Conservation (phyloP, 1,140 invertebrate species). For the Drosophila takahashii region DNA sequence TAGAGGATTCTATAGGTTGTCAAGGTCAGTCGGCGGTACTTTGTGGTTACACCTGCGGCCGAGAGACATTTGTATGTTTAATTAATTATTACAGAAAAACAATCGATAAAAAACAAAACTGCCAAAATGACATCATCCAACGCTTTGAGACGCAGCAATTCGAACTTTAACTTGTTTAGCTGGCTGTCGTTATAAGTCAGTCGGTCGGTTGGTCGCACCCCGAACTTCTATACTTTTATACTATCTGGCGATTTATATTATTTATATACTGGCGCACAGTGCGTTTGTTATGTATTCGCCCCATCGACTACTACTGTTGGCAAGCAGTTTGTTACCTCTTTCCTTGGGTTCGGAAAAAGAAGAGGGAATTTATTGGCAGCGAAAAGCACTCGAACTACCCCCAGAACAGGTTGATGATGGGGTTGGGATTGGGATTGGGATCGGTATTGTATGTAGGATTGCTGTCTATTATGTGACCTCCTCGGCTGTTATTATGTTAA, state of each 20-base stretch:
- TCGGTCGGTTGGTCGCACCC: constrained; percentile 63
- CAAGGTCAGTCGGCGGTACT: constrained; percentile 55
- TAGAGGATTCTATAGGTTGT: constrained; percentile 27
- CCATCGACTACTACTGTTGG: constrained; percentile 51
- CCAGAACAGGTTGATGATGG: constrained; percentile 4
- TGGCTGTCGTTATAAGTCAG: constrained; percentile 61
- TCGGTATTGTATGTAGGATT: neutral
- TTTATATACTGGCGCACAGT: constrained; percentile 66
- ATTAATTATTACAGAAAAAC: constrained; percentile 72
- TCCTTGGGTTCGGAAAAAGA: constrained; percentile 30
- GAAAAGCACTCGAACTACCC: constrained; percentile 66
- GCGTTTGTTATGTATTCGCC: constrained; percentile 71
- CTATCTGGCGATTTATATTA: constrained; percentile 67
- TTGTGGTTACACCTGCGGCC: constrained; percentile 34
- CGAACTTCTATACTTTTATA: constrained; percentile 48
- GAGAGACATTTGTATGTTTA: constrained; percentile 46
- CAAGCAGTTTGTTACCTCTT: constrained; percentile 75
- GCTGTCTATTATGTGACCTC: constrained; percentile 76
- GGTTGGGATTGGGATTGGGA: neutral
- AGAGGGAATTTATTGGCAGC: constrained; percentile 68
- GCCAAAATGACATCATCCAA: constrained; percentile 70
- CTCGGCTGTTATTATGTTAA: constrained; percentile 75
- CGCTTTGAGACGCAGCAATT: constrained; percentile 36
- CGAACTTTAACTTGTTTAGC: constrained; percentile 64
- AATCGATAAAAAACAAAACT: constrained; percentile 65